Base-by-base conservation (phyloP, 1,140 invertebrate species). In the Magallana angulata region DNA sequence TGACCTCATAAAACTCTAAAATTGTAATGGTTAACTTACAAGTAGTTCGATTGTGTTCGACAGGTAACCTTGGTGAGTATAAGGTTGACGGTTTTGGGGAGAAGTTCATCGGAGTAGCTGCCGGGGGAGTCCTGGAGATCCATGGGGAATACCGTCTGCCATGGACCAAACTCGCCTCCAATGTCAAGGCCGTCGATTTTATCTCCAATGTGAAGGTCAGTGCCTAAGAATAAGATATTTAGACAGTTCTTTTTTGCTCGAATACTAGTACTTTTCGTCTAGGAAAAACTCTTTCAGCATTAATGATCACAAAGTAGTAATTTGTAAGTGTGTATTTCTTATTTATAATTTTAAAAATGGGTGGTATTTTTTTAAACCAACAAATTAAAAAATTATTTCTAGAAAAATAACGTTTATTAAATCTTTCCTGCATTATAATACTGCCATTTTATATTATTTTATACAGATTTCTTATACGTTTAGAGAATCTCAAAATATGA, bases 71-170 rank as follows among this genome's bases (percentile, higher is more conserved):
- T 1, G 64, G 64, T 48, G 85, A 87, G 64, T 87, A 87, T 56
- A 48, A 57, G 1, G 56, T 87, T 14, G 24, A 18, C 4, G 81
- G 81, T n/a, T 84, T 84, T 58, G 82, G 82, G 30, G 82, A 84
- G 18, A 84, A 84, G 58, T 84, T 84, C 24, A 84, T 84, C 36
- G 82, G 82, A 9, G 58, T 84, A 24, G 82, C n/a, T 14, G 5
- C 7, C 16, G 82, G 82, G 7, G 82, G 82, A 24, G 57, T 16
- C 14, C 58, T 84, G 18, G 82, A 84, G 60, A 60, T 84, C n/a
- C 82, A 84, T 24, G 82, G 82, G n/a, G 57, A 84, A 59, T 84
- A 84, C 14, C 57, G 57, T n/a, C 82, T 84, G 8, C 82, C 82
- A 7, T 84, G 82, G 82, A 82, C 48, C 12, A 82, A 82, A 57